Evolutionary conservation across 2,113 vertebrate species (phyloP).

Genomic region (Gymnogyps californianus): DNA sequence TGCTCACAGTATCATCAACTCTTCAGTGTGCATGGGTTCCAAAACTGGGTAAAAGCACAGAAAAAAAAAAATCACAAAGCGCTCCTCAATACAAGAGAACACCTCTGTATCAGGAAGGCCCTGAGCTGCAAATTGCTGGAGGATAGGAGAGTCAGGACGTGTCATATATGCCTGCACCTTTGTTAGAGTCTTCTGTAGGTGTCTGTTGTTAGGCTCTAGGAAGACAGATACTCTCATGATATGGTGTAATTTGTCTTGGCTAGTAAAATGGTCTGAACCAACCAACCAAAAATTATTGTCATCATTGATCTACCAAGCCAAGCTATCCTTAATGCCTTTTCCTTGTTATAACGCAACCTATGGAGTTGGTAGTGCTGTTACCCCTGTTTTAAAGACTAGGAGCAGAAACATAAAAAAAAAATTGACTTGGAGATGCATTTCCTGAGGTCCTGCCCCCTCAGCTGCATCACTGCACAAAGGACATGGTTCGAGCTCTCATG

Average conservation of each 20-base stretch:
- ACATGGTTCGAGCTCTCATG: background rate
- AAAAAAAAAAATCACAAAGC: background rate
- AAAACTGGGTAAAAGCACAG: background rate
- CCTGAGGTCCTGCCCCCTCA: background rate
- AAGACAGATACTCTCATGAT: background rate
- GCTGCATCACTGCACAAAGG: background rate
- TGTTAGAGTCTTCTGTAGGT: background rate
- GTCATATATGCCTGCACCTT: background rate
- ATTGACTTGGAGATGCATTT: background rate
- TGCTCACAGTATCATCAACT: background rate
- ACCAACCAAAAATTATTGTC: background rate
- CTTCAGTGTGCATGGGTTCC: background rate
- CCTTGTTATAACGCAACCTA: background rate
- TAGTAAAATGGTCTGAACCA: background rate
- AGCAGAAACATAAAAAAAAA: background rate
- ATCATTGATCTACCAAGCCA: background rate
- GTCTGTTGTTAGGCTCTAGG: background rate
- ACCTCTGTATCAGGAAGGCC: background rate
- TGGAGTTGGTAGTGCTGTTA: background rate
- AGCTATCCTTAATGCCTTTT: background rate
- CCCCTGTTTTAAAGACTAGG: background rate
- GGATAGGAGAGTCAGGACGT: background rate
- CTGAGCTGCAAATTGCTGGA: background rate
- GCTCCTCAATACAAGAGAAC: background rate
- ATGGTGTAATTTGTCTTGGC: background rate